Conservation (phyloP, 2,113 vertebrate species). For the Regulus satrapa region DNA sequence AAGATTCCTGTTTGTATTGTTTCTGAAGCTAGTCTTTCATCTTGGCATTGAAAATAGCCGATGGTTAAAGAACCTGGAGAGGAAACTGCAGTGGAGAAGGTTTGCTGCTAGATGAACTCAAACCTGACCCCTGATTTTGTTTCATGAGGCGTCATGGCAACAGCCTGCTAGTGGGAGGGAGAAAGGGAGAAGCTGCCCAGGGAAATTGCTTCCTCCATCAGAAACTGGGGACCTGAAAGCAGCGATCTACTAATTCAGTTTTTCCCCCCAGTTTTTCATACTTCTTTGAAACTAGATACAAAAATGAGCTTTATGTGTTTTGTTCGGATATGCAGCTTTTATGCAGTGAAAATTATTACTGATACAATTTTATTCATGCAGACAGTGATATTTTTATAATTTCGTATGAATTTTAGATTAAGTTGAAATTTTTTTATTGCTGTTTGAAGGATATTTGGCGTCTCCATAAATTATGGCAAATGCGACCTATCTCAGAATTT, state of each 20-base stretch:
- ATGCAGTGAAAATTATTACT: neutral
- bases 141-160: slow-evolving; percentile 53
- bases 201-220: neutral
- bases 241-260: neutral
- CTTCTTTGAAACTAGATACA: neutral
- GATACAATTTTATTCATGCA: neutral
- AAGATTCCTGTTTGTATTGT: neutral
- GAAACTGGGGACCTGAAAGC: neutral
- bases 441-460: neutral
- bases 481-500: neutral
- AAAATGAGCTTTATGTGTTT: neutral
- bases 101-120: slow-evolving; percentile 49
- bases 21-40: neutral
- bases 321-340: neutral
- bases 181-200: neutral
- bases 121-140: slow-evolving; percentile 35
- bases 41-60: slow-evolving; percentile 23
- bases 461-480: neutral
- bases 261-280: neutral
- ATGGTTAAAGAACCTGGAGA: neutral
- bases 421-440: neutral
- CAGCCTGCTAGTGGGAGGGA: neutral
- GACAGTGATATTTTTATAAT: neutral
- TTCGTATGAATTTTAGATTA: neutral
- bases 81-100: neutral